Base-by-base conservation (phyloP, 2,113 vertebrate genomes). In the Cairina moschata region DNA sequence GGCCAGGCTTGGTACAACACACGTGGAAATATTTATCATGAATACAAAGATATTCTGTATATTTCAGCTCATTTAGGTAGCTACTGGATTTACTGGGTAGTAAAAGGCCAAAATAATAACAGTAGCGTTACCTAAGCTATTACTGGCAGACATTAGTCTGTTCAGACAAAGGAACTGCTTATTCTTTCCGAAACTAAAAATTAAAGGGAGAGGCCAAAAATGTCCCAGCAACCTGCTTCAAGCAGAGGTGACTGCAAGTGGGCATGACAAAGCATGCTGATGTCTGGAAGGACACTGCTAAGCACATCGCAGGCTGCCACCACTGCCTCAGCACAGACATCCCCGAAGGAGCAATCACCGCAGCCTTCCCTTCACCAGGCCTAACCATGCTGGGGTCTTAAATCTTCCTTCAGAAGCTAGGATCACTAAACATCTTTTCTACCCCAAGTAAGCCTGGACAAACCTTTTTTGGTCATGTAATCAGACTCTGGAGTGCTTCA, bases 221-320 rank as follows among this genome's bases (percentile, higher is more conserved):
- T 0, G 60, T 9, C 62, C 1, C 0, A 2, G n/a, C 44, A 93
- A 73, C 9, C 40, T 8, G 13, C 34, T 62, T 72, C 48, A 60
- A 75, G 42, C 7, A 78, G 20, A 83, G 32, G 48, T n/a, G 17
- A 65, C 63, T 48, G 62, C 40, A 80, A n/a, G 4, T 17, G 4
- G 5, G 6, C 26, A 69, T 68, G 34, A 80, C 22, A 14, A 71
- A 73, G 59, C 2, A 6, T 58, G 32, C 6, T n/a, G 34, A 3
- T 32, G 14, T 17, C 58, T 58, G 23, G 38, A 69, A 69, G 31
- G 18, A 58, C 29, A 74, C 1, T 55, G 42, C 17, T 50, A 50
- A 65, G 9, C n/a, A 14, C 2, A 14, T 40, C 34, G 48, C 36
- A 60, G 22, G 31, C 32, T 56, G 23, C 31, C 6, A 15, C 15